Evolutionary conservation across 2,113 vertebrate species (phyloP), one percentile per base, ranked within the genome.

Genomic region (Oreochromis tanganicae): DNA sequence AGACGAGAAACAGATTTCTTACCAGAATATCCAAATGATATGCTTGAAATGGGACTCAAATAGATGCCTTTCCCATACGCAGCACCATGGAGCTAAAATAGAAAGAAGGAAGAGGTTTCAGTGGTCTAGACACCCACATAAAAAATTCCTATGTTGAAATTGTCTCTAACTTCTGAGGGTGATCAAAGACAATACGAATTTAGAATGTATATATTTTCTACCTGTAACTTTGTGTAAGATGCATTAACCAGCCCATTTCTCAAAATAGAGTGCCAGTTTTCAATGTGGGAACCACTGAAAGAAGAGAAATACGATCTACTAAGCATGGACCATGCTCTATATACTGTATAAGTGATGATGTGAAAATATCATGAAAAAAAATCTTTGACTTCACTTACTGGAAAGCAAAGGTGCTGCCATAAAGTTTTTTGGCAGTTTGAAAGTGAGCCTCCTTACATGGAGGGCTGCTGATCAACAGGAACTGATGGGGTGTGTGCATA

Each of bases 11-110:
- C 46, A 78, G 73, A 78, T 19, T 59, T 82, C 56, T 17, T 96
- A 99, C 98, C 98, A 96, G 98, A 99, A 95, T 99, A 99, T 97
- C 97, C 98, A 97, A 99, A 99, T 93, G 98, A 99, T 96, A 99
- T 98, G 96, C 97, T 98, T 94, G 98, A 99, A 95, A 99, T 97
- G 91, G 98, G 98, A 96, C 98, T 99, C 95, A 99, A 95, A 96
- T 99, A 99, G 96, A 99, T 99, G 93, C 98, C 98, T 97, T 98
- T 99, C 88, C 98, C 98, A 95, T 99, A 99, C 86, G 98, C 98
- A 96, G 98, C 98, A 97, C 98, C 98, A 94, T 99, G 98, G 96
- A 99, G 97, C 98, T 99, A 97, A 93, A 90, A 56, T 94, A 80
- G 92, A 86, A 97, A 94, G 97, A 92, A 78, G n/a, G 32, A 24